Base-by-base conservation (phyloP, 2,113 vertebrate species). In the Oplegnathus fasciatus region DNA sequence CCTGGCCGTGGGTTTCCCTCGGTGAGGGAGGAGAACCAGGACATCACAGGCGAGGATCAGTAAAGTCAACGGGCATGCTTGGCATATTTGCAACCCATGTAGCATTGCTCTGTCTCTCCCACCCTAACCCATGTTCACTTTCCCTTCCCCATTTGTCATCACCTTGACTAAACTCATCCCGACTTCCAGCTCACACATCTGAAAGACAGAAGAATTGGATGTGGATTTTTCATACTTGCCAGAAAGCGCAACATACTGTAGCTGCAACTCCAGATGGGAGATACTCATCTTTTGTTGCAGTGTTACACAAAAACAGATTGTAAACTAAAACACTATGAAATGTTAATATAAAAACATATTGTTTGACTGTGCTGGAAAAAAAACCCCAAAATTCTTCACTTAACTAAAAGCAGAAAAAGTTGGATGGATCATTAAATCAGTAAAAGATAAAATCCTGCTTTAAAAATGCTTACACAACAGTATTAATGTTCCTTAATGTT, bases 51-150 rank as follows among this genome's bases (percentile, higher is more conserved):
- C 34, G 26, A 80, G 82, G 85, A 93, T 80, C 79, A 91, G 75
- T 84, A 57, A 85, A 89, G 78, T 71, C 71, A 57, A 65, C 5
- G 58, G 75, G 85, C 93, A 80, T 91, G 85, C 88, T 55, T 79
- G 75, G 89, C 82, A 94, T 95, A 88, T 88, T 94, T 94, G 75
- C 89, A 88, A 91, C 82, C 85, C 86, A 86, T 90, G 87, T 42
- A 89, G 82, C 78, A 75, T 64, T 70, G 50, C 65, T 75, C 57
- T 57, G 52, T 77, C 74, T 78, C 85, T 80, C 80, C 75, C 67
- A 46, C 82, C 68, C 57, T 24, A 52, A 81, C 68, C 69, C 20
- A 17, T 62, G 84, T 66, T 78, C 75, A 6, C 70, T 34, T 66
- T 44, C 42, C 69, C 52, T 64, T 76, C 58, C 42, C 80, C 86